Evolutionary conservation across 2,113 vertebrate genomes (phyloP), one percentile per base, ranked within the genome.

Genomic region (Tringa solitaria): DNA sequence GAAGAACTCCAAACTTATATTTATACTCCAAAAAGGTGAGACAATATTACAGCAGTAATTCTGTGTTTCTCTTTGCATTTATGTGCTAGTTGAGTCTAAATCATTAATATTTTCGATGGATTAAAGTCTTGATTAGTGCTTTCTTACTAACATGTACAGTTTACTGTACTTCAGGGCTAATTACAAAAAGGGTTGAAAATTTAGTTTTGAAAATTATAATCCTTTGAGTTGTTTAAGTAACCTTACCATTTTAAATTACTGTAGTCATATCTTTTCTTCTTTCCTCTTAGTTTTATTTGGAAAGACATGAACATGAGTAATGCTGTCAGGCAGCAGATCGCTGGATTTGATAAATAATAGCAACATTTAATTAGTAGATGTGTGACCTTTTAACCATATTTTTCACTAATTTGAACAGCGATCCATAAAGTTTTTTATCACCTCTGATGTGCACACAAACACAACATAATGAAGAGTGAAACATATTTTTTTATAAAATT

Each of bases 1-100:
- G 99, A 96, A 98, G 99, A 98, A 99, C 99, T 63, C 99, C 99
- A 93, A 99, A 99, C 95, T 97, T 99, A 91, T 99, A 99, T 98
- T 99, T 99, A 98, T 99, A 99, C 98, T 99, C 98, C 97, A 99
- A 99, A 98, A 99, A 99, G 99, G 99, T 99, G 97, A 98, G 87
- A 84, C 24, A 75, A 10, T 51, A n/a, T 56, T 88, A 28, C 24
- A 79, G 65, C 33, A 95, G 35, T 60, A 95, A 53, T 48, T 75
- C 33, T 4, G 2, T 63, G 12, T 84, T 94, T 94, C n/a, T 77
- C 4, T 91, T 92, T 28, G 46, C 15, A 39, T 65, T 82, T 79
- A 50, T 1, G 1, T 87, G 59, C 41, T 74, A 39, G 35, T 30
- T 68, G 26, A 84, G 46, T 67, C 1, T 1, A 60, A 83, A 77